Evolutionary conservation across 2,113 vertebrate species (phyloP), one percentile per base, ranked within the genome.

Genomic region (Psittacula cyanocephala): DNA sequence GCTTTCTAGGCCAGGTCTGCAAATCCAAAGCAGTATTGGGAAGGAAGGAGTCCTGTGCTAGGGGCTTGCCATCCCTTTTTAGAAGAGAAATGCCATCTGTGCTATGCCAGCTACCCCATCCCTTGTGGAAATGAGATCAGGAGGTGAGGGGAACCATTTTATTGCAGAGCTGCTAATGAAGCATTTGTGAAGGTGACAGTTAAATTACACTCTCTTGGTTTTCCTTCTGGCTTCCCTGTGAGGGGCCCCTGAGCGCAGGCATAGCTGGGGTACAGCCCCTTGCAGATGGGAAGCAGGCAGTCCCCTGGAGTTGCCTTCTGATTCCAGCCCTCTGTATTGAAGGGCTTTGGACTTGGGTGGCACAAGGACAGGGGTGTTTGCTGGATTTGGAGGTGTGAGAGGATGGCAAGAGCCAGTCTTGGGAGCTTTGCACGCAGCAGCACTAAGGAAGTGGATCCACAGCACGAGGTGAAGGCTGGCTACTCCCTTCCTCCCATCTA

Each of bases 281-380:
- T 3, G 9, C n/a, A 31, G 33, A 23, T n/a, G 57, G 57, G 57
- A 35, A 59, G 33, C 33, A 10, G 57, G 57, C 57, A 59, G 57
- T 15, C 22, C 22, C 22, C 22, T 59, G 57, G 33, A 24, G 28
- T 1, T 3, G 3, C 4, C 19, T 31, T 65, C 16, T 52, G 55
- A 7, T 44, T 59, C 67, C 18, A 27, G 28, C 59, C 18, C 37
- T 52, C 15, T 0, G 0, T 31, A 2, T 8, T 27, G 1, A 25
- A 23, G 65, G 31, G 18, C 27, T 77, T 39, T 44, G 68, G 39
- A 3, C 16, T 43, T 19, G 57, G 22, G 2, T 46, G 62, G 65
- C 60, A 46, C 43, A 2, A 13, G 41, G 55, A 35, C 41, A 44
- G 67, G 43, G 53, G 5, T 0, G 0, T 27, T 55, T 0, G 7